These are phyloP conservation scores for Mirounga angustirostris DNA, from an alignment of 2,113 vertebrate species.

Conservation along the genomic window DNA sequence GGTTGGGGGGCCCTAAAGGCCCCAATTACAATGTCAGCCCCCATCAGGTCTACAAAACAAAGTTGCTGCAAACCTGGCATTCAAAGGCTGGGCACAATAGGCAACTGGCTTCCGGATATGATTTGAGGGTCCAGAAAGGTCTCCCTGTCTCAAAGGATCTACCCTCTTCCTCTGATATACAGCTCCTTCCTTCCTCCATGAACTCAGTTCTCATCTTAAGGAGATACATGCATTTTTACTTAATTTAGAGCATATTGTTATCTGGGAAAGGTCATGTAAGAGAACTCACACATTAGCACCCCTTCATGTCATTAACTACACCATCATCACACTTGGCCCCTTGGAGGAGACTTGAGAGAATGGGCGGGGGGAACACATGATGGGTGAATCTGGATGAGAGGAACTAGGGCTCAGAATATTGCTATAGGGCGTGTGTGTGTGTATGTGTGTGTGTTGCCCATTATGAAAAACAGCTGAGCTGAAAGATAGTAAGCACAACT, in stretches of 20 bases:
- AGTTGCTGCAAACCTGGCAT: background rate
- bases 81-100: background rate
- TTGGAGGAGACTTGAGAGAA: background rate
- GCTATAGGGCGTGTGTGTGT: background rate
- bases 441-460: background rate
- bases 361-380: rapidly evolving
- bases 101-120: background rate
- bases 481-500: background rate
- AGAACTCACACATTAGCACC: background rate
- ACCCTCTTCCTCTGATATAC: too few relatives aligned
- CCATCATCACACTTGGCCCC: background rate
- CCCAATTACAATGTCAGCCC: background rate
- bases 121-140: background rate
- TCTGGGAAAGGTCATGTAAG: background rate
- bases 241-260: background rate
- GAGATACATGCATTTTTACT: background rate
- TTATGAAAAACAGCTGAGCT: background rate
- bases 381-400: background rate
- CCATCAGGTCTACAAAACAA: background rate
- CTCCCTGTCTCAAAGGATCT: background rate
- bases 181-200: background rate
- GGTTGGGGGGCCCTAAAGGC: background rate
- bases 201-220: background rate
- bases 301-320: background rate
- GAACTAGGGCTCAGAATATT: background rate